Percentiles rank a stretch among this genome's conserved stretches.
Conservation (phyloP, 2,888 invertebrate species). For the Diadegma fenestrale region DNA sequence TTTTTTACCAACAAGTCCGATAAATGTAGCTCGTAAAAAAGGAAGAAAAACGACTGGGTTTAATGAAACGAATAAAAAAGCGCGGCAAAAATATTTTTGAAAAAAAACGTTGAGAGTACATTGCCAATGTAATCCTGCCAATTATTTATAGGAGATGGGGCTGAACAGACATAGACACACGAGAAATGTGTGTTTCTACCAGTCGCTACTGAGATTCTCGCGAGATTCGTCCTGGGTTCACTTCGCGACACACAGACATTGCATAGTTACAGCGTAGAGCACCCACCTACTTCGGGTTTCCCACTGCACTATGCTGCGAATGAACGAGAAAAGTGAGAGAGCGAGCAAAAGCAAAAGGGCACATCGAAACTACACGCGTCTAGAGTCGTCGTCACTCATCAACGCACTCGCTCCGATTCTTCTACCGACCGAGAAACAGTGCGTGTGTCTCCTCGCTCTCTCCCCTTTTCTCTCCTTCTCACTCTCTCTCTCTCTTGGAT, state of each 20-base stretch:
- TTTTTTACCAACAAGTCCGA: not conserved
- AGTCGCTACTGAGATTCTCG: slow-evolving; percentile 82
- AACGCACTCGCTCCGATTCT: slow-evolving; percentile 80
- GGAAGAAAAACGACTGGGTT: slow-evolving; percentile 1
- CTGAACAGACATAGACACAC: slow-evolving; percentile 81
- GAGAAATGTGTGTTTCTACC: slow-evolving; percentile 77
- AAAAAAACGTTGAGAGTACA: slow-evolving; percentile 75
- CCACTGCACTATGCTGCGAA: slow-evolving; percentile 82
- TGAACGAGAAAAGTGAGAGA: slow-evolving; percentile 73
- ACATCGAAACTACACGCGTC: slow-evolving; percentile 74
- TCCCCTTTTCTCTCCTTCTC: slow-evolving; percentile 20
- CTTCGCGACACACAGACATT: slow-evolving; percentile 81
- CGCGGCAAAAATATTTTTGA: slow-evolving; percentile 59
- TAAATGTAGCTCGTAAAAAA: not conserved
- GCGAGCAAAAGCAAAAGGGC: slow-evolving; percentile 68
- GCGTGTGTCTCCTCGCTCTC: slow-evolving; percentile 46
- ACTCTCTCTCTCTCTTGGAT: too few species aligned
- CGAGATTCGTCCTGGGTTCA: slow-evolving; percentile 84
- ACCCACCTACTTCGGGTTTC: slow-evolving; percentile 83
- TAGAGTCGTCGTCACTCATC: slow-evolving; percentile 77
- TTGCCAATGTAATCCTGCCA: slow-evolving; percentile 83
- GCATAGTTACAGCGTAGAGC: slow-evolving; percentile 84
- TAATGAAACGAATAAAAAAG: slow-evolving; percentile 40
- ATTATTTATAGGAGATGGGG: slow-evolving; percentile 85
- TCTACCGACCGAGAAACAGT: slow-evolving; percentile 72